A percentile compares a stretch with the other conserved stretches of the same genome.
phyloP scores from a whole-genome alignment of 2,888 invertebrate genomes.

The Pammene aurita region DNA sequence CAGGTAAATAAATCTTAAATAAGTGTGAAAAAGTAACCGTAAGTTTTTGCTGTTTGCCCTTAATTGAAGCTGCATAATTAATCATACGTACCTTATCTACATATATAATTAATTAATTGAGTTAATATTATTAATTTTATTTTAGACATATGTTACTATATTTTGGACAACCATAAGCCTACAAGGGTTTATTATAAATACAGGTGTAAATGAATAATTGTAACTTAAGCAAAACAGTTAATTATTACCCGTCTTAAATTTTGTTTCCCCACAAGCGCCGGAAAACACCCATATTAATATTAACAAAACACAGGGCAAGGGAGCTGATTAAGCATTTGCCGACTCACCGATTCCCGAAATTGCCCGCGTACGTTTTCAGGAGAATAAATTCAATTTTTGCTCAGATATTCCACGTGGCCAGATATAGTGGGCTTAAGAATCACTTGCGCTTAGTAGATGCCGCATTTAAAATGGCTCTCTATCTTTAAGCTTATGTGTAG shows the following conservation, averaged over 20 bases:
- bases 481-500: not conserved
- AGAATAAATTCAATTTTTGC: conserved; percentile 65
- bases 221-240: conserved; percentile 1
- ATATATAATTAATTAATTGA: no score
- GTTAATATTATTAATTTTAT: no score
- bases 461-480: conserved; percentile 9
- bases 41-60: no score
- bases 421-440: conserved; percentile 58
- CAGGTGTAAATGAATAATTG: not conserved
- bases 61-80: no score
- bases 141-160: no score
- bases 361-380: conserved; percentile 48
- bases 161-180: no score
- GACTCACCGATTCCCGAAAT: conserved; percentile 35
- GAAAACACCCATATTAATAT: conserved; percentile 36
- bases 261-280: conserved; percentile 6
- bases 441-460: not conserved
- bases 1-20: no score
- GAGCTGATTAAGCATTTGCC: conserved; percentile 41
- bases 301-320: conserved; percentile 37
- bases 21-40: no score
- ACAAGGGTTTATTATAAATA: no score
- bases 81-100: no score
- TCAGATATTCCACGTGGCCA: conserved; percentile 70
- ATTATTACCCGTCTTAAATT: conserved; percentile 4